These are phyloP conservation scores for Polypterus senegalus DNA, from an alignment of 2,113 vertebrate genomes.

Conservation along the genomic window DNA sequence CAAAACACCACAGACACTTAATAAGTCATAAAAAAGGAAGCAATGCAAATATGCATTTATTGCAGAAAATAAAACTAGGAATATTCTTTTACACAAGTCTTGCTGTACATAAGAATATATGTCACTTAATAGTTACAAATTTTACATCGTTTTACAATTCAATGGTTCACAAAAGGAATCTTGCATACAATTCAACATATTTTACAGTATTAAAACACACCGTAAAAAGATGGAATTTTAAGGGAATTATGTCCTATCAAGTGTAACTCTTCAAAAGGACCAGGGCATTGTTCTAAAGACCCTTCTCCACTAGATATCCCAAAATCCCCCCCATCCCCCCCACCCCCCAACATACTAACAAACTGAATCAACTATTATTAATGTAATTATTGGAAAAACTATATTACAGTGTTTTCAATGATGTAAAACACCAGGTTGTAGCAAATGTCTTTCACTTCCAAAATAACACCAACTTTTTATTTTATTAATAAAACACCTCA, in stretches of 20 bases:
- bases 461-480: too few relatives aligned
- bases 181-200: conserved; percentile 15
- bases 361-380: conserved; percentile 10
- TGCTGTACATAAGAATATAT: conserved; percentile 24
- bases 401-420: neutral
- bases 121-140: conserved; percentile 33
- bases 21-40: neutral
- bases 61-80: conserved; percentile 13
- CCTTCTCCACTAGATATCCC: too few relatives aligned
- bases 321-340: conserved; percentile 8
- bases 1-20: neutral
- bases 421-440: too few relatives aligned
- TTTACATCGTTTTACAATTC: conserved; percentile 37
- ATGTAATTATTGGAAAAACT: conserved; percentile 7
- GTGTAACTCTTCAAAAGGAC: conserved; percentile 8
- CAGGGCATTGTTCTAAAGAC: neutral
- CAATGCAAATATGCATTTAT: conserved; percentile 33
- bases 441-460: too few relatives aligned
- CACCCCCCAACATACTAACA: neutral
- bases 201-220: conserved; percentile 14
- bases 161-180: conserved; percentile 23
- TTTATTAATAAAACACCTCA: too few relatives aligned
- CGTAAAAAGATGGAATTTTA: conserved; percentile 19
- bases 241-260: conserved; percentile 17
- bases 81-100: conserved; percentile 16